These are phyloP conservation scores for Polylopha cassiicola DNA, from an alignment of 2,888 invertebrate species.

Conservation along the genomic window DNA sequence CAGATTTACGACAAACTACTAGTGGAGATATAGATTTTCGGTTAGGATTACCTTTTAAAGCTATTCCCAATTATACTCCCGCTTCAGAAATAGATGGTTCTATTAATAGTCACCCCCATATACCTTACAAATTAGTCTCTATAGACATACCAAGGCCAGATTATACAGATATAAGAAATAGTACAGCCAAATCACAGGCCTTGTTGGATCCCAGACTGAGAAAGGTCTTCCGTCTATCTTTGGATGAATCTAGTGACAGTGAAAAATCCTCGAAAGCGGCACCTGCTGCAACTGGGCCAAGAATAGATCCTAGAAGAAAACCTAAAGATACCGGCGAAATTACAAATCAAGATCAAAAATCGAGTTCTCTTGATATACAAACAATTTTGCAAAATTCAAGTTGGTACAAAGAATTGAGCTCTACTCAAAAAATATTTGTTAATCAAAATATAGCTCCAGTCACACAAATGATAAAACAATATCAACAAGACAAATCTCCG, in stretches of 20 bases:
- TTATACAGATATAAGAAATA: constrained; percentile 84
- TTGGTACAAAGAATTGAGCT: constrained; percentile 84
- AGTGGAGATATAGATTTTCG: constrained; percentile 86
- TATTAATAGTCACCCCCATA: constrained; percentile 85
- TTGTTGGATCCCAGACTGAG: constrained; percentile 85
- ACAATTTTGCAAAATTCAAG: constrained; percentile 80
- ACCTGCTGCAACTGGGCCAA: constrained; percentile 53
- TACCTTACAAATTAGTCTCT: constrained; percentile 79
- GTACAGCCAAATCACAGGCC: constrained; percentile 82
- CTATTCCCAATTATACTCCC: constrained; percentile 87
- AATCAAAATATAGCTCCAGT: constrained; percentile 82
- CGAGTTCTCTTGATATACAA: constrained; percentile 74
- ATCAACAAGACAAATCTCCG: constrained; percentile 75
- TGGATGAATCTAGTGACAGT: constrained; percentile 80
- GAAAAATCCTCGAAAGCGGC: constrained; percentile 58
- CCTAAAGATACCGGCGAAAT: constrained; percentile 54
- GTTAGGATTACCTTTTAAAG: constrained; percentile 85
- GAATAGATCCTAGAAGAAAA: constrained; percentile 68
- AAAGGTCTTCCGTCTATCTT: constrained; percentile 83
- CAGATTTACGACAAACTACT: constrained; percentile 77
- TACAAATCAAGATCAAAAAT: constrained; percentile 46
- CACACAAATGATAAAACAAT: constrained; percentile 78
- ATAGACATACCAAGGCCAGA: constrained; percentile 85
- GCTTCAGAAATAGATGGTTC: constrained; percentile 93
- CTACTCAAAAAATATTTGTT: constrained; percentile 83